Evolutionary conservation across 2,797 vertebrate genomes (phyloP), one percentile per base, ranked within the genome.

Genomic region (Acanthis flammea): DNA sequence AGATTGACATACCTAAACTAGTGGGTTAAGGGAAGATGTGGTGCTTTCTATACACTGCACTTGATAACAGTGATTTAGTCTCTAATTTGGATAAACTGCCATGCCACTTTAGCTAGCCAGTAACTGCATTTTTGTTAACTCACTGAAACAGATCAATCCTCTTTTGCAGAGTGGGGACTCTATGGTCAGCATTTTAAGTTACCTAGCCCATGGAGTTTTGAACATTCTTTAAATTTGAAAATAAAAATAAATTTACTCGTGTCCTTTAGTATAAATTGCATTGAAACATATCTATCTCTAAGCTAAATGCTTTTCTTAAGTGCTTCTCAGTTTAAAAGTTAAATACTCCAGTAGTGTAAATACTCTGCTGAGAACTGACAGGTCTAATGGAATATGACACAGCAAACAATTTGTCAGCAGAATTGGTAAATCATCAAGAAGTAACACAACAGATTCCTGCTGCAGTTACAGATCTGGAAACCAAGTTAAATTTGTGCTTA

Each of bases 351-450:
- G 51, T 90, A 88, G 57, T 25, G 28, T 16, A 41, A 41, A 41
- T 41, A 95, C 75, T 71, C 87, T 37, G 50, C 22, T 81, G 61
- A 58, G 85, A 94, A 45, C 33, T 96, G 93, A 91, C 41, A 95
- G 91, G 51, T 45, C 33, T 96, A 95, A 96, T 80, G 66, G 72
- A 95, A 86, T 92, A 84, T 48, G 81, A 93, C 81, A 72, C 35
- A 85, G 67, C 57, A 92, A 84, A 91, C 30, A 93, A 80, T 85
- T 95, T 94, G 51, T 90, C 89, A 96, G 88, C 66, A 88, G 35
- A 92, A 74, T 25, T 90, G 86, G 71, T 78, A 92, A 96, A 97
- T 92, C 82, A 95, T 94, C 74, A 96, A 92, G 77, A 55, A 96
- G 79, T 21, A 76, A 39, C 61, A 62, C 15, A 95, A 95, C 39